Evolutionary conservation across 2,888 invertebrate species (phyloP).

Genomic region (Ectobius pallidus): DNA sequence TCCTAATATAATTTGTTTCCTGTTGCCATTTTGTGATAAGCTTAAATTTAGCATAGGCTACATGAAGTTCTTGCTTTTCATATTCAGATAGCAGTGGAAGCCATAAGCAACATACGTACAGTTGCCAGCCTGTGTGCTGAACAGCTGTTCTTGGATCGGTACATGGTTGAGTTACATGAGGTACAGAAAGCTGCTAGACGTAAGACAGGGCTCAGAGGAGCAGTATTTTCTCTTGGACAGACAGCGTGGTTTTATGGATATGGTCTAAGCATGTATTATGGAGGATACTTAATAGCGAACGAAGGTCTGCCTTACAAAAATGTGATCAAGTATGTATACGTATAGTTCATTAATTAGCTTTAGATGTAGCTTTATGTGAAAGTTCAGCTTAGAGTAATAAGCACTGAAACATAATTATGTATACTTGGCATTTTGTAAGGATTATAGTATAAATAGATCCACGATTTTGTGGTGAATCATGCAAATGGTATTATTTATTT

Average conservation of each 20-base stretch:
- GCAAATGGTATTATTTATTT: too few relatives aligned
- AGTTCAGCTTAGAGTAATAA: too few relatives aligned
- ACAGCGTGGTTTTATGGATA: slow-evolving; percentile 74
- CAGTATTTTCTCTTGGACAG: slow-evolving; percentile 74
- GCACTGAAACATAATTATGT: too few relatives aligned
- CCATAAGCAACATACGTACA: slow-evolving; percentile 72
- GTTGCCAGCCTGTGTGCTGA: slow-evolving; percentile 73
- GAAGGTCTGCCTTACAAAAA: slow-evolving; percentile 65
- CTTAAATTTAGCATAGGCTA: too few relatives aligned
- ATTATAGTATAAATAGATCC: too few relatives aligned
- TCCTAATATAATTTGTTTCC: too few relatives aligned
- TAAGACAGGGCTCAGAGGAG: slow-evolving; percentile 67
- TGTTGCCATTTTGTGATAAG: too few relatives aligned
- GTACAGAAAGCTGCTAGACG: slow-evolving; percentile 59
- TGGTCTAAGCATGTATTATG: slow-evolving; percentile 73
- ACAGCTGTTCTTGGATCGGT: slow-evolving; percentile 63
- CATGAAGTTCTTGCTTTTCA: too few relatives aligned
- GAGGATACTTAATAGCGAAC: slow-evolving; percentile 69
- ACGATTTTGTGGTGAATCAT: too few relatives aligned
- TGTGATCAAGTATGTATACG: slow-evolving; percentile 70
- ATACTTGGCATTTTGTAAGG: too few relatives aligned
- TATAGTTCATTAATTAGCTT: too few relatives aligned
- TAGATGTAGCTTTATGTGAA: too few relatives aligned
- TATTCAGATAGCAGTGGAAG: slow-evolving; percentile 73
- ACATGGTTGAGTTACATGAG: slow-evolving; percentile 60